Evolutionary conservation across 2,888 invertebrate genomes (phyloP), one percentile per base, ranked within the genome.

Genomic region (Malacosoma neustria): DNA sequence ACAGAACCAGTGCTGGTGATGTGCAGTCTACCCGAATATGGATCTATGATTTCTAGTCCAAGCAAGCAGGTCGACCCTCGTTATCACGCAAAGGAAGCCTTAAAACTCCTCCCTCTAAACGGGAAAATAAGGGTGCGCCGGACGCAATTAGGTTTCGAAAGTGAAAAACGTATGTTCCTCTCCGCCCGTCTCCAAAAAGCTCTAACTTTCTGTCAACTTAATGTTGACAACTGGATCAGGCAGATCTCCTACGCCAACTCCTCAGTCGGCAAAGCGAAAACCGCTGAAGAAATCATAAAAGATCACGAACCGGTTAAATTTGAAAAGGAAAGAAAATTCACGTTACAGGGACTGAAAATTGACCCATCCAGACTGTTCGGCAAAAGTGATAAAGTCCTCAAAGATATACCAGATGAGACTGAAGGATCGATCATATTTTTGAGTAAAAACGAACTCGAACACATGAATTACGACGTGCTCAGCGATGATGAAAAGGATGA

Each of bases 351-450:
- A 9, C 58, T 87, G 6, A 87, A 86, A 45, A 80, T 86, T 38
- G 87, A 87, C 42, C 72, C 87, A 3, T 84, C 87, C 1, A 69
- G 80, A 43, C 60, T 87, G 30, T 87, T 87, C 37, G 86, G 87
- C 7, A 87, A 87, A 63, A 87, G 84, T 43, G 87, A 87, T 46
- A 84, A 84, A 46, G 84, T 85, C 9, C 63, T 87, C 11, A 85
- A 80, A 59, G 87, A 87, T 53, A 87, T 87, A 35, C 87, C 87
- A 0, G 87, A 89, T 42, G 90, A 89, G 53, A 89, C 89, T 32
- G 90, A 90, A 60, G 89, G 89, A 33, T 90, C 90, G 1, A 90
- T 90, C n/a, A 90, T 90, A 72, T 90, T 90, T 66, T 74, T 90
- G 48, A 90, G 89, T 61, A 90, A 90, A 74, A 87, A 88, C 49